Evolutionary conservation across 2,888 invertebrate genomes (phyloP), one percentile per base, ranked within the genome.

Genomic region (Acanthosepion esculentum): DNA sequence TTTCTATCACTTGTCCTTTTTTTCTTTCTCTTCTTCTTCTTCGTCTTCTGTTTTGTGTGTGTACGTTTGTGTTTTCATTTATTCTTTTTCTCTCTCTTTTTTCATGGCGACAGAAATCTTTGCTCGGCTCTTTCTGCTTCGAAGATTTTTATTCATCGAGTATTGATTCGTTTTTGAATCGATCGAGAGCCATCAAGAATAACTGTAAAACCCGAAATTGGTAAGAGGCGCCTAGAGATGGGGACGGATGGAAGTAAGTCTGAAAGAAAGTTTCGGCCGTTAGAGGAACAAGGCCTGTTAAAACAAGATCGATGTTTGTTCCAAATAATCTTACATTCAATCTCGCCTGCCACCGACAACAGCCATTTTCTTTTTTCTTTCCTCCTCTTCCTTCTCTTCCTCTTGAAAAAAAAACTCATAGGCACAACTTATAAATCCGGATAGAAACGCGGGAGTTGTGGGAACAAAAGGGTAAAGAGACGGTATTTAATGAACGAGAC

Each of bases 91-190:
- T 15, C 33, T 10, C 48, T 26, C 29, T 29, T n/a, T 50, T 93
- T 48, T 26, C 15, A 78, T 78, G 78, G 78, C 78, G 78, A 78
- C 78, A 78, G 78, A 78, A 78, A 78, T 78, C 78, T 78, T n/a
- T 78, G n/a, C 15, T 78, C 78, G 15, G 33, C 78, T 33, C 78
- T 78, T 78, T 78, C 78, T 78, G 78, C 78, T 33, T 78, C 78
- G 78, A 7, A 78, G 78, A 78, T 78, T 78, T 78, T 78, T 78
- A 78, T 78, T 78, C 78, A 78, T 78, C 78, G 78, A 78, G 78
- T 78, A 78, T 78, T n/a, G 78, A 78, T 78, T 33, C 33, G n/a
- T 78, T 78, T 78, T 78, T 10, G n/a, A 78, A 78, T 78, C 78
- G 33, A 78, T 78, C 78, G n/a, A 33, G 23, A 78, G 33, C 78